Percentiles rank a stretch among this genome's conserved stretches.
These are phyloP conservation scores for Sinelater perroti DNA, from an alignment of 2,888 invertebrate genomes.

Conservation along the genomic window DNA sequence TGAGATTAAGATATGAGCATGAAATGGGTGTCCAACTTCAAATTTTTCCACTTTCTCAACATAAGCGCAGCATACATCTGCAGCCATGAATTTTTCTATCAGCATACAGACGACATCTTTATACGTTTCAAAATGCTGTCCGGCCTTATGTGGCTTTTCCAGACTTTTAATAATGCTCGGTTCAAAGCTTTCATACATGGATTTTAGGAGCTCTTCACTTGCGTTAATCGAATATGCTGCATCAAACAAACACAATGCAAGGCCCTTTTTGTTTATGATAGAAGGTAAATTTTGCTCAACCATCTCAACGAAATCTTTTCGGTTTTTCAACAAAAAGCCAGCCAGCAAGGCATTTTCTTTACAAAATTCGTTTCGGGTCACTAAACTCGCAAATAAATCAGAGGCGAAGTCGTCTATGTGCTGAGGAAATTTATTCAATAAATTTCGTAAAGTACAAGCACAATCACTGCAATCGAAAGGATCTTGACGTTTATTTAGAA, in stretches of 20 bases:
- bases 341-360: constrained; percentile 69
- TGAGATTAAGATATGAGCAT: constrained; percentile 65
- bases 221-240: constrained; percentile 60
- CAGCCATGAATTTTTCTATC: constrained; percentile 68
- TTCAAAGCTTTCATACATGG: constrained; percentile 69
- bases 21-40: constrained; percentile 68
- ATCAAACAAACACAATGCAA: constrained; percentile 70
- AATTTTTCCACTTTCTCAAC: constrained; percentile 70
- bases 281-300: constrained; percentile 63
- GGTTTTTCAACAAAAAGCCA: constrained; percentile 66
- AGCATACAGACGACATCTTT: constrained; percentile 67
- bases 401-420: constrained; percentile 62
- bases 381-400: constrained; percentile 66
- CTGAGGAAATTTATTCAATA: constrained; percentile 70
- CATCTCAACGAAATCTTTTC: constrained; percentile 61
- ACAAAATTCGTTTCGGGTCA: constrained; percentile 63
- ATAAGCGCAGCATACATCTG: constrained; percentile 65
- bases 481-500: constrained; percentile 40
- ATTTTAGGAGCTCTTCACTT: constrained; percentile 62
- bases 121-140: constrained; percentile 70
- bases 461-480: constrained; percentile 60
- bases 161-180: constrained; percentile 70
- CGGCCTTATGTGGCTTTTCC: constrained; percentile 75
- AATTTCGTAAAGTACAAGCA: constrained; percentile 65
- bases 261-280: constrained; percentile 67